Conservation (phyloP, 2,888 invertebrate species). For the Lycia hirtaria region DNA sequence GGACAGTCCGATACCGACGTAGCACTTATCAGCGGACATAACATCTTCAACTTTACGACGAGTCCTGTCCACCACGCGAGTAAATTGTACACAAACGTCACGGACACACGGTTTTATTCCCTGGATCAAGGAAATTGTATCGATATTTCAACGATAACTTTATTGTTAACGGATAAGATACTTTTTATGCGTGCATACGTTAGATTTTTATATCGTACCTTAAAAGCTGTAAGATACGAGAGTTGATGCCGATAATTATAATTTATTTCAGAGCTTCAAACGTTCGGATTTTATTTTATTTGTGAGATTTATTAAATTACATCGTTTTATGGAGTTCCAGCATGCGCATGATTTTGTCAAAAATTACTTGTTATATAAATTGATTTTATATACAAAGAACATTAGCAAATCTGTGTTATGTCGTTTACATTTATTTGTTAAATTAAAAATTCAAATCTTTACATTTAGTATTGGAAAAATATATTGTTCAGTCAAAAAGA, state of each 20-base stretch:
- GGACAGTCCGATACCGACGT: conserved; percentile 76
- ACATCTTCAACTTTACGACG: conserved; percentile 82
- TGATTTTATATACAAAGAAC: conserved; percentile 20
- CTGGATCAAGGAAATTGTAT: conserved; percentile 83
- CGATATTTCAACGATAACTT: conserved; percentile 82
- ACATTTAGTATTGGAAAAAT: background rate
- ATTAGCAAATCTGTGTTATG: background rate
- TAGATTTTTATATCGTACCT: conserved; percentile 64
- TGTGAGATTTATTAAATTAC: conserved; percentile 15
- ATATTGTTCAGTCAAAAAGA: background rate
- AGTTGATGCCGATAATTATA: conserved; percentile 56
- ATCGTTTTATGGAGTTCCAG: conserved; percentile 16
- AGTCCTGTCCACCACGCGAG: conserved; percentile 71
- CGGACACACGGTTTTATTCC: conserved; percentile 76
- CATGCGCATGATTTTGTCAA: conserved; percentile 25
- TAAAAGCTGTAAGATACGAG: conserved; percentile 45
- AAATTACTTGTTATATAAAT: conserved; percentile 26
- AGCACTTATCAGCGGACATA: conserved; percentile 82
- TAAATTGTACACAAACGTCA: conserved; percentile 80
- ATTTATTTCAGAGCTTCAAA: conserved; percentile 46
- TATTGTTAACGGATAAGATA: conserved; percentile 74
- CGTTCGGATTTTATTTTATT: conserved; percentile 39
- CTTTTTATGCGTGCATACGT: conserved; percentile 71
- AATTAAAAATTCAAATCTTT: background rate
- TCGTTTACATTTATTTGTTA: too few relatives aligned